Conservation (phyloP, 2,113 vertebrate genomes). For the Ceyx melanurus region DNA sequence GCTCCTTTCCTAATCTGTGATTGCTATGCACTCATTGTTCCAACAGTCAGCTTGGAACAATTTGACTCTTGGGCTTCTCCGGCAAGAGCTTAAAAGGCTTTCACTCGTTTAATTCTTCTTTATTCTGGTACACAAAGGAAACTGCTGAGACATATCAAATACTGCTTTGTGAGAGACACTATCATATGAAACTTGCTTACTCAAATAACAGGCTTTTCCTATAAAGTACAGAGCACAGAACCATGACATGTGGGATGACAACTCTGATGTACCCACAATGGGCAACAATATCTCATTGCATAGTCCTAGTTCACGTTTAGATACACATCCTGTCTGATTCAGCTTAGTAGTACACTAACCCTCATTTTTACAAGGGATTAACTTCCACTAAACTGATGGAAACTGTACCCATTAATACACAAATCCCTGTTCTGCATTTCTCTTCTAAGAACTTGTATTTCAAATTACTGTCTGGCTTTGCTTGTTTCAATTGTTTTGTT, state of each 20-base stretch:
- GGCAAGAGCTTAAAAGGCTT: conserved; percentile 49
- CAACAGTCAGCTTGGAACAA: conserved; percentile 13
- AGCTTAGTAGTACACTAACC: background rate
- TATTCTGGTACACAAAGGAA: conserved; percentile 49
- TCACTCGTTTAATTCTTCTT: background rate
- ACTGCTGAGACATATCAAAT: conserved; percentile 50
- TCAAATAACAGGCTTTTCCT: conserved; percentile 20
- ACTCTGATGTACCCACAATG: conserved; percentile 7
- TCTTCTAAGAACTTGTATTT: background rate
- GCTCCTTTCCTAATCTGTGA: conserved; percentile 8
- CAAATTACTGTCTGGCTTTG: background rate
- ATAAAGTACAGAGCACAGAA: background rate
- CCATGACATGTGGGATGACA: background rate
- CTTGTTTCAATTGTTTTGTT: too few species aligned
- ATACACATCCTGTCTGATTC: conserved; percentile 8
- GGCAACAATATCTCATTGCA: background rate
- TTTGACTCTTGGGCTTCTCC: conserved; percentile 21
- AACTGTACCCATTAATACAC: background rate
- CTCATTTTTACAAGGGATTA: conserved; percentile 17
- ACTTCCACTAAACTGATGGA: background rate
- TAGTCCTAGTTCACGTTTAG: background rate
- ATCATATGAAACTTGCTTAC: conserved; percentile 37
- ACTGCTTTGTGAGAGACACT: background rate
- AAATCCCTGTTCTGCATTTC: background rate
- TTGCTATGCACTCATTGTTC: background rate